Percentiles rank a stretch among this genome's conserved stretches.
phyloP scores from a whole-genome alignment of 2,888 invertebrate species.

The Euspilapteryx auroguttella region DNA sequence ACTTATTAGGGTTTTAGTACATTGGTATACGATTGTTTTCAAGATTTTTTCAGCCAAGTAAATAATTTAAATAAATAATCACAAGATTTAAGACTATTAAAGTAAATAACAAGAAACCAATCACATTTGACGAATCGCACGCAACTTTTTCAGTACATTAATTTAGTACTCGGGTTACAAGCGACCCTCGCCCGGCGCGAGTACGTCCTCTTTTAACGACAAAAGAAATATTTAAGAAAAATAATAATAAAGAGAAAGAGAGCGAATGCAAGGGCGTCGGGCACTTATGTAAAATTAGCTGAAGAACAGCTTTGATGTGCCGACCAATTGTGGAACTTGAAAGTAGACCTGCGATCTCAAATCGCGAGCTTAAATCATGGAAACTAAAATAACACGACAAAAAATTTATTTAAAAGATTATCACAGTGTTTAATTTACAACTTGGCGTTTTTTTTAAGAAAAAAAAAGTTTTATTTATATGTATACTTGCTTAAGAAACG shows the following conservation, averaged over 20 bases:
- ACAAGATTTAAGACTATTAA: too few relatives aligned
- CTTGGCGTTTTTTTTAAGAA: neutral
- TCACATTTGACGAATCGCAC: neutral
- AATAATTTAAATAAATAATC: constrained; percentile 44
- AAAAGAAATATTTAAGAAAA: constrained; percentile 39
- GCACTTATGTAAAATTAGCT: constrained; percentile 58
- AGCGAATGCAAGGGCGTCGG: constrained; percentile 32
- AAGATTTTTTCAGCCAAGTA: too few relatives aligned
- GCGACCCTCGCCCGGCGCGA: constrained; percentile 23
- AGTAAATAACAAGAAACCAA: too few relatives aligned
- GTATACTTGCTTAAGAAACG: too few relatives aligned
- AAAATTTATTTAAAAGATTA: too few relatives aligned
- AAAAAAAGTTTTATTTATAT: neutral
- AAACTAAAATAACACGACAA: too few relatives aligned
- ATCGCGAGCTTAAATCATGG: too few relatives aligned
- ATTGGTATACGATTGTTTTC: too few relatives aligned
- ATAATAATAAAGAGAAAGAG: constrained; percentile 37
- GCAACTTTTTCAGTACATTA: constrained; percentile 46
- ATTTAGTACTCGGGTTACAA: constrained; percentile 52
- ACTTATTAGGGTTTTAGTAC: too few relatives aligned
- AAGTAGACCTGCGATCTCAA: too few relatives aligned
- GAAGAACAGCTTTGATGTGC: constrained; percentile 47
- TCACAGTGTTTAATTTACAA: neutral
- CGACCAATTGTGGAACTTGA: constrained; percentile 43
- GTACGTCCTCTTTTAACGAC: constrained; percentile 37